Evolutionary conservation across 2,888 invertebrate genomes (phyloP).

Genomic region (Carpatolechia fugitivella): DNA sequence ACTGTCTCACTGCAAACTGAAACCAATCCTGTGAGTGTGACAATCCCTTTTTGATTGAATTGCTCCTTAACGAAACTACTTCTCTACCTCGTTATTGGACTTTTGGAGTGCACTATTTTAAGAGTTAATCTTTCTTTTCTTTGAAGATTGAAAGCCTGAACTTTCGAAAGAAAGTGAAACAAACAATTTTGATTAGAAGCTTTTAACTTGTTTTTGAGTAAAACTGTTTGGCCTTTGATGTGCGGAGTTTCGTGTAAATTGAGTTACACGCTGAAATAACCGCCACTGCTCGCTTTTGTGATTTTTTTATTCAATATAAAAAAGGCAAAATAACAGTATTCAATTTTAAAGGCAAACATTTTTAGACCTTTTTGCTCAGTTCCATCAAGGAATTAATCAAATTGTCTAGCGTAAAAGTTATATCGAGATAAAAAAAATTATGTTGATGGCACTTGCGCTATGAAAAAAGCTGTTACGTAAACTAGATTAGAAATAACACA

Average conservation of each 20-base stretch:
- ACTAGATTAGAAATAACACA: conserved; percentile 1
- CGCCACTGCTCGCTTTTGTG: conserved; percentile 17
- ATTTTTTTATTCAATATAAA: neutral
- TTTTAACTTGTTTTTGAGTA: conserved; percentile 26
- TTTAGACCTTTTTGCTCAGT: neutral
- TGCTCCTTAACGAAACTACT: neutral
- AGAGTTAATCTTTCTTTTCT: neutral
- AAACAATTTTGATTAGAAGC: conserved; percentile 9
- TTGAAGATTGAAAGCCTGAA: neutral
- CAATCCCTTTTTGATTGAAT: neutral
- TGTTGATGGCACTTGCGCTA: no score
- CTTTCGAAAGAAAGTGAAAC: neutral
- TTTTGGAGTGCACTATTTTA: neutral
- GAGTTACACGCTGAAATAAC: conserved; percentile 29
- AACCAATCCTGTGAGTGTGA: neutral
- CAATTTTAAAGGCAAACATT: no score
- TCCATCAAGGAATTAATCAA: neutral
- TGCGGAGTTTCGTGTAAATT: conserved; percentile 26
- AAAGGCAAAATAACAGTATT: neutral
- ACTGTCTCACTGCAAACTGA: neutral
- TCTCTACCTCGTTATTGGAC: neutral
- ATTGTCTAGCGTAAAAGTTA: no score
- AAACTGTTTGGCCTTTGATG: conserved; percentile 40
- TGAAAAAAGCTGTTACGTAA: neutral
- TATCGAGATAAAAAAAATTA: no score